These are phyloP conservation scores for Tachysurus vachellii DNA, from an alignment of 2,113 vertebrate genomes.

Conservation along the genomic window DNA sequence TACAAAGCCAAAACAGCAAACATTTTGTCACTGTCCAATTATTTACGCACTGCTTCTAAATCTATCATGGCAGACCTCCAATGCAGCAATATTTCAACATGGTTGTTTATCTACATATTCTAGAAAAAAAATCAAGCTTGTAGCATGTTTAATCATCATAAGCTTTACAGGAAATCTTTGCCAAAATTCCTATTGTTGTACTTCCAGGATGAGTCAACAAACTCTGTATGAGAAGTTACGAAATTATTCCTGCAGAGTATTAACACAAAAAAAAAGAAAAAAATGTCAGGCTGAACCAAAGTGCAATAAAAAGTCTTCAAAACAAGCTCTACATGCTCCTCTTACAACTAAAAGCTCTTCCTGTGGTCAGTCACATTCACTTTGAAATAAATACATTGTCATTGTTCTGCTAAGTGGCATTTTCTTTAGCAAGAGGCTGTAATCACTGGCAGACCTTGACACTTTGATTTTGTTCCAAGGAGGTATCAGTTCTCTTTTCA, in stretches of 20 bases:
- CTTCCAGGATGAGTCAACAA: conserved; percentile 12
- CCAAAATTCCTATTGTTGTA: conserved; percentile 24
- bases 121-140: neutral
- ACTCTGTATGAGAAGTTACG: conserved; percentile 30
- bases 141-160: conserved; percentile 9
- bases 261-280: conserved; percentile 11
- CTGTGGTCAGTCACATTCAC: conserved; percentile 46
- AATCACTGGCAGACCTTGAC: conserved; percentile 38
- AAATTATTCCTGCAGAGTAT: conserved; percentile 35
- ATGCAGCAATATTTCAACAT: neutral
- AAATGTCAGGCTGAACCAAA: conserved; percentile 31
- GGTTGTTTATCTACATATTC: neutral
- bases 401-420: conserved; percentile 43
- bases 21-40: conserved; percentile 32
- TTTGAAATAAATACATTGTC: conserved; percentile 54
- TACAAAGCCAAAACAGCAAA: conserved; percentile 27
- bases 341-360: conserved; percentile 27
- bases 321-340: conserved; percentile 32
- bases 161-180: neutral
- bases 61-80: neutral
- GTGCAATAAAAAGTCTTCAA: conserved; percentile 36
- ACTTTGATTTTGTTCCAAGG: conserved; percentile 38
- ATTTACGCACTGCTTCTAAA: conserved; percentile 18
- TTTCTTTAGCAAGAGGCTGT: conserved; percentile 45
- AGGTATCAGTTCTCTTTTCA: conserved; percentile 37